Conservation (phyloP, 2,797 vertebrate species). For the Muscicapa comitata region DNA sequence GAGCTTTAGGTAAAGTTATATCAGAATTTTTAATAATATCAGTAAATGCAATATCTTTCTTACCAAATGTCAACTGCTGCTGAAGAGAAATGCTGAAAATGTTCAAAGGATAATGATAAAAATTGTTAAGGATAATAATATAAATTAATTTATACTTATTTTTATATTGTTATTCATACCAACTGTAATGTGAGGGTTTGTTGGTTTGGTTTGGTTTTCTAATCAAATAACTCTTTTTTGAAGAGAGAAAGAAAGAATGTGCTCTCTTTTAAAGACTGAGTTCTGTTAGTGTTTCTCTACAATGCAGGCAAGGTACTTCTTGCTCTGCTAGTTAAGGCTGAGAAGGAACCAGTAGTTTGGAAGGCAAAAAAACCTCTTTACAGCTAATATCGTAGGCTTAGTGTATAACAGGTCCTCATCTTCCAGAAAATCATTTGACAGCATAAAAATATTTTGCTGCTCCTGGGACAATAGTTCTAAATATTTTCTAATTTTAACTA, state of each 20-base stretch:
- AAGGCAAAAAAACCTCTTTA: not conserved
- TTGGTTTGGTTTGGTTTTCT: not conserved
- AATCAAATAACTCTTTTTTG: not conserved
- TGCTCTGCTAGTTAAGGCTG: not conserved
- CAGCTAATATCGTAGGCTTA: not conserved
- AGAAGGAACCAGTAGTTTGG: not conserved
- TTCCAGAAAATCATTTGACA: not conserved
- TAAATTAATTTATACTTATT: not conserved
- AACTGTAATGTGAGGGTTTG: fast-evolving
- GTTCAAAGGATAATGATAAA: not conserved
- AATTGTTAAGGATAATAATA: not conserved
- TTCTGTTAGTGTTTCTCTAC: not conserved
- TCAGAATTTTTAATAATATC: not conserved
- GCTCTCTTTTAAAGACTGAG: not conserved
- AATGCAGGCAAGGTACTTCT: not conserved
- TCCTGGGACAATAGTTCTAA: not conserved
- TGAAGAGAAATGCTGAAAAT: not conserved
- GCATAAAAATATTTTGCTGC: not conserved
- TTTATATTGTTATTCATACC: not conserved
- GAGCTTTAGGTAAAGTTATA: not conserved
- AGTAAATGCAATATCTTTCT: not conserved
- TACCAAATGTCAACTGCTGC: not conserved
- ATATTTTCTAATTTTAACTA: not conserved
- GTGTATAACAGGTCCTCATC: not conserved
- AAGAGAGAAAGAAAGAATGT: not conserved